phyloP scores from a whole-genome alignment of 2,888 invertebrate genomes.

The Drosophila multiciliata region DNA sequence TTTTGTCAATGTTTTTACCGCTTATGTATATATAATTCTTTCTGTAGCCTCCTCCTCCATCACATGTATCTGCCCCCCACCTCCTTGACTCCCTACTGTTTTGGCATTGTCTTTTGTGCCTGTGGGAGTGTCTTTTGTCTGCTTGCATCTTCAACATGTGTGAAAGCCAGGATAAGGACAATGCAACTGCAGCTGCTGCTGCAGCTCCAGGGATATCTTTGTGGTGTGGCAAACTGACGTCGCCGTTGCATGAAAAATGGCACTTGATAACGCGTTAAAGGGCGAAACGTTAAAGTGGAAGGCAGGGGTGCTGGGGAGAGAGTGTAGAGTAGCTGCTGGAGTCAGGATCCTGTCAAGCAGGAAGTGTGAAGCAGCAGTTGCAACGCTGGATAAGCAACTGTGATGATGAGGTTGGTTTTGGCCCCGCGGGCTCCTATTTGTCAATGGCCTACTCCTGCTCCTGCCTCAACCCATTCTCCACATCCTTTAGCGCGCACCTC shows the following conservation, averaged over 20 bases:
- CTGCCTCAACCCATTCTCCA: not conserved
- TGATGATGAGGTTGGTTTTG: conserved; percentile 49
- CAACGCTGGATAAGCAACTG: conserved; percentile 41
- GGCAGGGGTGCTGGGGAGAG: not conserved
- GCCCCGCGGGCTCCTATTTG: conserved; percentile 71
- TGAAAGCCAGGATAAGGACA: conserved; percentile 49
- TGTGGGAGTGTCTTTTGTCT: conserved; percentile 45
- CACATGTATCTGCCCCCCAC: not conserved
- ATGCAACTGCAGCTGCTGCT: conserved; percentile 15
- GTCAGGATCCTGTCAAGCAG: conserved; percentile 70
- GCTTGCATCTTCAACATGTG: conserved; percentile 57
- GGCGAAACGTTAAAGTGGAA: not conserved
- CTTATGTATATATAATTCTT: not conserved
- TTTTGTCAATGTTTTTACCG: not conserved
- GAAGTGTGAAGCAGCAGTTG: conserved; percentile 71
- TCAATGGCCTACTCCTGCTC: conserved; percentile 27
- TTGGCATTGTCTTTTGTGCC: conserved; percentile 9
- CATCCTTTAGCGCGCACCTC: not conserved
- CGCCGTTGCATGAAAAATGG: conserved; percentile 76
- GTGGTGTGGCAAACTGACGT: conserved; percentile 66
- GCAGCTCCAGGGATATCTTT: conserved; percentile 61
- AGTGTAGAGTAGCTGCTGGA: conserved; percentile 11
- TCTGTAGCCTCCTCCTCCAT: not conserved
- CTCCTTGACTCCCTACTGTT: not conserved
- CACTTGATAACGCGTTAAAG: conserved; percentile 69